phyloP scores from a whole-genome alignment of 2,797 vertebrate species.

The Bucorvus abyssinicus region DNA sequence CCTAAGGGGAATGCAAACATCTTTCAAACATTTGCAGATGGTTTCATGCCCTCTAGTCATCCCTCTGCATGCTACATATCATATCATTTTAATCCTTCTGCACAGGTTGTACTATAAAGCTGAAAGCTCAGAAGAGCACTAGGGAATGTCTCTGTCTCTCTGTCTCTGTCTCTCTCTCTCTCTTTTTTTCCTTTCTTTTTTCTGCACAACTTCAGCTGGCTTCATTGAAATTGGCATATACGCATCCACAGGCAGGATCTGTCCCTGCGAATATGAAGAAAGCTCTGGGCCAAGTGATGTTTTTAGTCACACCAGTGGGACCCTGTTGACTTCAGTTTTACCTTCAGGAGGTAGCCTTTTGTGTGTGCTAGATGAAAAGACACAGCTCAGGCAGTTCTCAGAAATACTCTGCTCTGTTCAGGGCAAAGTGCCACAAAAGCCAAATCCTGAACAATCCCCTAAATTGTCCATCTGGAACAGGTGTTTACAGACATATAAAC shows the following conservation, averaged over 20 bases:
- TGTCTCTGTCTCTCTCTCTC: rapidly evolving
- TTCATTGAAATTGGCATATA: not conserved
- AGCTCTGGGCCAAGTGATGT: slow-evolving; percentile 2
- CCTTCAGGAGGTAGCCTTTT: slow-evolving; percentile 34
- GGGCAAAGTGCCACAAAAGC: slow-evolving; percentile 27
- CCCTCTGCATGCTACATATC: not conserved
- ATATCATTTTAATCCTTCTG: slow-evolving; percentile 31
- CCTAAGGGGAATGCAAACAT: not conserved
- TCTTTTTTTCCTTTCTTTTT: not conserved
- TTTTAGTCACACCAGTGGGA: slow-evolving; percentile 22
- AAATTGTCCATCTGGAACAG: slow-evolving; percentile 52
- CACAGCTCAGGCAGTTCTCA: not conserved
- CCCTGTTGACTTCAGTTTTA: slow-evolving; percentile 12
- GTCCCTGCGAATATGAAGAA: not conserved
- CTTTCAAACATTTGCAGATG: slow-evolving; percentile 47
- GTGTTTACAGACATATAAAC: slow-evolving; percentile 36
- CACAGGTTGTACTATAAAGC: slow-evolving; percentile 13
- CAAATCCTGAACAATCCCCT: slow-evolving; percentile 2
- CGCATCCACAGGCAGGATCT: not conserved
- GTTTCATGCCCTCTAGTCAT: slow-evolving; percentile 37
- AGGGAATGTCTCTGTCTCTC: not conserved
- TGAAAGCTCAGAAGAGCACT: not conserved
- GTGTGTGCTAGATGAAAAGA: slow-evolving; percentile 32
- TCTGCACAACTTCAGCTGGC: not conserved
- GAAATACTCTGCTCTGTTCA: slow-evolving; percentile 43